phyloP scores from a whole-genome alignment of 2,113 vertebrate genomes.

The Callorhinus ursinus region DNA sequence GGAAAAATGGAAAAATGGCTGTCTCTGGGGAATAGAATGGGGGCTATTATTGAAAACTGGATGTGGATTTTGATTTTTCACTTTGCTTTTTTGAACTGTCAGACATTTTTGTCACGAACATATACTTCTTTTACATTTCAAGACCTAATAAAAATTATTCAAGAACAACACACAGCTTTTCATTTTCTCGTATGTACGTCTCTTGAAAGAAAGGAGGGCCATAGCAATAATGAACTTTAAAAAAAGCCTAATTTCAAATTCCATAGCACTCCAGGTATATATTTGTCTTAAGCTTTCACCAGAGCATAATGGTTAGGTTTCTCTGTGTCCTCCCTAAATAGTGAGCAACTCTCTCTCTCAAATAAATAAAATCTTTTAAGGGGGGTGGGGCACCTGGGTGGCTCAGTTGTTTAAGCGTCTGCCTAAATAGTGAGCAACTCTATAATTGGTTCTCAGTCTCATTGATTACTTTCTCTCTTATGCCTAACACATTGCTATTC shows the following conservation, averaged over 20 bases:
- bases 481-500: neutral
- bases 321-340: neutral
- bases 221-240: neutral
- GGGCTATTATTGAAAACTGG: neutral
- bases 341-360: neutral
- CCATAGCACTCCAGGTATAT: neutral
- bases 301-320: neutral
- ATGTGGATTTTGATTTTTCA: neutral
- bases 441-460: neutral
- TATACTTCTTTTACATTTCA: neutral
- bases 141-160: neutral
- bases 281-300: neutral
- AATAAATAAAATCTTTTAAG: neutral
- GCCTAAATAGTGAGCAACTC: neutral
- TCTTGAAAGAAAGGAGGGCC: neutral
- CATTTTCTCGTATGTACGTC: neutral
- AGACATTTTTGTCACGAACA: neutral
- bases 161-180: neutral
- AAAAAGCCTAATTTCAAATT: neutral
- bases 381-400: neutral
- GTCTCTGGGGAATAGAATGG: neutral
- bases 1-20: neutral
- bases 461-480: constrained; percentile 13
- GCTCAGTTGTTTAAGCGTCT: neutral
- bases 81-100: neutral